Conservation (phyloP, 2,113 vertebrate species). For the Notiomystis cincta region DNA sequence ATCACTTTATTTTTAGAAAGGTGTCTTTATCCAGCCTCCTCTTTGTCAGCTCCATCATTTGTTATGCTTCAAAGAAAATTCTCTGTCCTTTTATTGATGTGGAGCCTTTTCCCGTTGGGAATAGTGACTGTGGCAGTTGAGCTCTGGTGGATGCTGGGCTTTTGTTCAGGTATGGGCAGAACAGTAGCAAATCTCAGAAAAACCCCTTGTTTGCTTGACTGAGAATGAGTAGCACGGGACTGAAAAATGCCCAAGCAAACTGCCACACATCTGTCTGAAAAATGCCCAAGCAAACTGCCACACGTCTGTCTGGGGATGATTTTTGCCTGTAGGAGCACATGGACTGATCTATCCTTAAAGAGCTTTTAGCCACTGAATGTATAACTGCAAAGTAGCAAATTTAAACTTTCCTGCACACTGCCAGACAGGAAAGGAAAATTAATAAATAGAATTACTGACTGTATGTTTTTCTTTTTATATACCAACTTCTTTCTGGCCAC, state of each 20-base stretch:
- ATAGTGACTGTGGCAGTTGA: accelerated
- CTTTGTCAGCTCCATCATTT: neutral
- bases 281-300: neutral
- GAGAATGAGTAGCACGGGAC: neutral
- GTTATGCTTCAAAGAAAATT: neutral
- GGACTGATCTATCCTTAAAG: neutral
- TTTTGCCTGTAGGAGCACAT: neutral
- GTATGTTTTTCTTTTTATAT: neutral
- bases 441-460: neutral
- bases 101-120: neutral
- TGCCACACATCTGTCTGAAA: neutral
- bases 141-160: accelerated
- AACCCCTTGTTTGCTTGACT: neutral
- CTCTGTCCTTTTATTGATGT: neutral
- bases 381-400: neutral
- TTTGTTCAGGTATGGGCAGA: neutral
- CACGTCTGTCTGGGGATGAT: neutral
- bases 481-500: neutral
- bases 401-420: neutral
- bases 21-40: neutral
- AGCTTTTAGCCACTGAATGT: neutral
- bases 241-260: neutral
- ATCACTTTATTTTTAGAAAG: neutral
- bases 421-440: neutral
- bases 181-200: neutral